Evolutionary conservation across 2,113 vertebrate genomes (phyloP).

Genomic region (Gasterosteus nipponicus): DNA sequence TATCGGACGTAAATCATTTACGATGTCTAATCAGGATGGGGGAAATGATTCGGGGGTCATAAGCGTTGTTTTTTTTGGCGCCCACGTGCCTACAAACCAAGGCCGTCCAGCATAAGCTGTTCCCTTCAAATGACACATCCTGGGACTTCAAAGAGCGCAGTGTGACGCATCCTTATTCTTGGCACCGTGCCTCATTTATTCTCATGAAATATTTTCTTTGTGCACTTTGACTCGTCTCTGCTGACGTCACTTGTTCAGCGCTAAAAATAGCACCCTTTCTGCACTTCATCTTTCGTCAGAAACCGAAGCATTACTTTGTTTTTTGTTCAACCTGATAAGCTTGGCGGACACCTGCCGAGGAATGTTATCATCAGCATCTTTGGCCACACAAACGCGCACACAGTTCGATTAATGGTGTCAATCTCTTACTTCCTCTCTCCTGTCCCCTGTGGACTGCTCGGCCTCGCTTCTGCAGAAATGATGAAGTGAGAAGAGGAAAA

Average conservation of each 20-base stretch:
- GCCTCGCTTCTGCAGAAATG: constrained; percentile 33
- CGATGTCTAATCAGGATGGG: background rate
- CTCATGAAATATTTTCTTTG: constrained; percentile 46
- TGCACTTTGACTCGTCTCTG: constrained; percentile 35
- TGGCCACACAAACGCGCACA: constrained; percentile 14
- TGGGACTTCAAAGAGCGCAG: constrained; percentile 5
- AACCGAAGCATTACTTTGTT: background rate
- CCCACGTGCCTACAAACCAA: background rate
- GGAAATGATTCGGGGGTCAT: background rate
- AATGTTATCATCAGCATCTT: background rate
- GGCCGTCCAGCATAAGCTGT: background rate
- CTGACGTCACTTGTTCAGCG: constrained; percentile 13
- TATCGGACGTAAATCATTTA: background rate
- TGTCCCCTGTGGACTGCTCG: constrained; percentile 14
- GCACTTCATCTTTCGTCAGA: background rate
- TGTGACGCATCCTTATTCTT: constrained; percentile 36
- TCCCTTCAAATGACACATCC: constrained; percentile 7
- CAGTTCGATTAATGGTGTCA: constrained; percentile 47
- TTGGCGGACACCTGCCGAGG: background rate
- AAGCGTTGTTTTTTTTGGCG: background rate
- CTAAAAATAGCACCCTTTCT: constrained; percentile 43
- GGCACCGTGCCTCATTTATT: constrained; percentile 19
- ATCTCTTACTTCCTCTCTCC: constrained; percentile 35
- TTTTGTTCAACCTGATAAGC: constrained; percentile 12
- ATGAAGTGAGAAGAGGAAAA: constrained; percentile 35